Evolutionary conservation across 2,888 invertebrate genomes (phyloP).

Genomic region (Tetranychus piercei): DNA sequence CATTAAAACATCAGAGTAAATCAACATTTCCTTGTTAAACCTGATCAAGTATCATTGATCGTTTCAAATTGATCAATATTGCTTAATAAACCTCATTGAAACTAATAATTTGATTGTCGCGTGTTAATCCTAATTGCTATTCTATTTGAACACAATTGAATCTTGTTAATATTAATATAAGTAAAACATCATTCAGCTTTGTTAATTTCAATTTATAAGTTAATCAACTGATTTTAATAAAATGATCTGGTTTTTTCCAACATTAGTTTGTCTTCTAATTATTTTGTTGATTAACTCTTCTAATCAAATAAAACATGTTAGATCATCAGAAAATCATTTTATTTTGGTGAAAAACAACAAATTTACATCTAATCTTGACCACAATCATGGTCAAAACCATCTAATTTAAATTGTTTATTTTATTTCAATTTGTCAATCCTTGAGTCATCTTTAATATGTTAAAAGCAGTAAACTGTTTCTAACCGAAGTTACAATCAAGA

Average conservation of each 20-base stretch:
- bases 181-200: no score
- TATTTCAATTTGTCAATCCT: neutral
- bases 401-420: neutral
- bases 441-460: neutral
- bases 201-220: no score
- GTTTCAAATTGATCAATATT: neutral
- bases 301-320: neutral
- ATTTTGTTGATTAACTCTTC: no score
- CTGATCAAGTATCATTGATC: neutral
- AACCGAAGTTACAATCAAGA: neutral
- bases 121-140: neutral
- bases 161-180: no score
- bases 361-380: neutral
- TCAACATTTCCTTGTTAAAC: neutral
- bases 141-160: no score
- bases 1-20: neutral
- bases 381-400: neutral
- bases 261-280: neutral
- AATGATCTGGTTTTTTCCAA: neutral
- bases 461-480: no score
- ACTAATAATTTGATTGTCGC: neutral
- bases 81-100: neutral
- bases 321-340: neutral
- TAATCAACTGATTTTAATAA: neutral
- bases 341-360: neutral